These are phyloP conservation scores for Phalera bucephala DNA, from an alignment of 2,888 invertebrate genomes.

Conservation along the genomic window DNA sequence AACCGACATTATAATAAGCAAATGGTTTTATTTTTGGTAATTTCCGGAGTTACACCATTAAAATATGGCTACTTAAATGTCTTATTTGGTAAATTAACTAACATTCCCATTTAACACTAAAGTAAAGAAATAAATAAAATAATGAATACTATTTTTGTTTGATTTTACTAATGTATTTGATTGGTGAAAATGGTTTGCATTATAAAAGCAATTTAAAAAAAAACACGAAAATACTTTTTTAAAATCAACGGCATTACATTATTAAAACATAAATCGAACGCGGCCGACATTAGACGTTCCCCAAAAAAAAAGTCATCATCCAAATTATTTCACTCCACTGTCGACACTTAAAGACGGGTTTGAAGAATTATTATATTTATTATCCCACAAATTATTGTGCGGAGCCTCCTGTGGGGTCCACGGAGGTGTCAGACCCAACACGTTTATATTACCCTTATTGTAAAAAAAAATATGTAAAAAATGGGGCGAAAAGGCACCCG, in stretches of 20 bases:
- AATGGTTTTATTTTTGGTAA: no score
- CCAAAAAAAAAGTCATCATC: slow-evolving; percentile 35
- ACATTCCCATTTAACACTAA: no score
- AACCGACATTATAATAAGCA: no score
- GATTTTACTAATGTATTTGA: no score
- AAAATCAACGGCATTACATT: slow-evolving; percentile 7
- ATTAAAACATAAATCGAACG: slow-evolving; percentile 39
- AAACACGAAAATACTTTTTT: no score
- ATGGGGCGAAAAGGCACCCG: slow-evolving; percentile 67
- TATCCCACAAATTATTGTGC: slow-evolving; percentile 71
- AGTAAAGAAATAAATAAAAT: no score
- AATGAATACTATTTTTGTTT: no score
- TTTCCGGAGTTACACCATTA: no score
- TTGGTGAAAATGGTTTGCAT: no score
- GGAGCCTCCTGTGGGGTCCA: slow-evolving; percentile 74
- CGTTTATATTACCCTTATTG: slow-evolving; percentile 77
- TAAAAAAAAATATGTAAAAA: slow-evolving; percentile 56
- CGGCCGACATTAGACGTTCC: slow-evolving; percentile 24
- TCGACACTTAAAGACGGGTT: slow-evolving; percentile 42
- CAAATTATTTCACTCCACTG: slow-evolving; percentile 29
- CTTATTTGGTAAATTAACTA: no score
- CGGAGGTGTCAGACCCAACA: slow-evolving; percentile 77
- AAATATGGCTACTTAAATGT: no score
- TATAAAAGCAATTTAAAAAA: no score
- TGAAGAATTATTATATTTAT: slow-evolving; percentile 70